Conservation (phyloP, 2,888 invertebrate species). For the Agriotes lineatus region DNA sequence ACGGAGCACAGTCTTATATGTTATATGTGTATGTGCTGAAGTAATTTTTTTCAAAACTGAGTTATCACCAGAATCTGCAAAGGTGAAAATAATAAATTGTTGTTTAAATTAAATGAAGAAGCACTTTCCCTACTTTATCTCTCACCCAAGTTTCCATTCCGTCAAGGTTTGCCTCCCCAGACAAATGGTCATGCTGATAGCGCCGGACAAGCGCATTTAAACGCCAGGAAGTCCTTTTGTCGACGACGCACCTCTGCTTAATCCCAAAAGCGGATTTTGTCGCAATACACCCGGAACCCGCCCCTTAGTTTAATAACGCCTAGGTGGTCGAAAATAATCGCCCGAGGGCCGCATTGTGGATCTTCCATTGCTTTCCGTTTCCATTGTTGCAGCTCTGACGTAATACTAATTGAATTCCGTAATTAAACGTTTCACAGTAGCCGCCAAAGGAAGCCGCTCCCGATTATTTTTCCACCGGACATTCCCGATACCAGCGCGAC, state of each 20-base stretch:
- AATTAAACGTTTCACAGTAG: not conserved
- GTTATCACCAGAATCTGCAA: too few relatives aligned
- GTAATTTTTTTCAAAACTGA: too few relatives aligned
- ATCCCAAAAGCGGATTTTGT: slow-evolving; percentile 7
- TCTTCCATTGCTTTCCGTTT: not conserved
- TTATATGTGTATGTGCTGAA: too few relatives aligned
- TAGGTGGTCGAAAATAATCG: slow-evolving; percentile 13
- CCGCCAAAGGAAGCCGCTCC: not conserved
- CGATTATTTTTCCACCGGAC: too few relatives aligned
- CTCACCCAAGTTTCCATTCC: not conserved
- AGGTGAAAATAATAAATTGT: too few relatives aligned
- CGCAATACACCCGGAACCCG: not conserved
- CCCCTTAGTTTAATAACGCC: slow-evolving; percentile 8
- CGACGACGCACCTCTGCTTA: not conserved
- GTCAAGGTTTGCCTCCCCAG: not conserved
- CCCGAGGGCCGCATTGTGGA: not conserved
- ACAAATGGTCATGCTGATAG: not conserved
- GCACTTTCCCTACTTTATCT: too few relatives aligned
- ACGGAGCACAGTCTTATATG: too few relatives aligned
- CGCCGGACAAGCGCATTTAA: not conserved
- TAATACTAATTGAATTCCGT: slow-evolving; percentile 12
- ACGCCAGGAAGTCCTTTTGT: slow-evolving; percentile 7
- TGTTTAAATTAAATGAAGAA: too few relatives aligned
- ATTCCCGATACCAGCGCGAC: too few relatives aligned
- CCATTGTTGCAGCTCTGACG: slow-evolving; percentile 6